These are phyloP conservation scores for Octomys mimax DNA, from an alignment of 2,797 vertebrate genomes.

Conservation along the genomic window DNA sequence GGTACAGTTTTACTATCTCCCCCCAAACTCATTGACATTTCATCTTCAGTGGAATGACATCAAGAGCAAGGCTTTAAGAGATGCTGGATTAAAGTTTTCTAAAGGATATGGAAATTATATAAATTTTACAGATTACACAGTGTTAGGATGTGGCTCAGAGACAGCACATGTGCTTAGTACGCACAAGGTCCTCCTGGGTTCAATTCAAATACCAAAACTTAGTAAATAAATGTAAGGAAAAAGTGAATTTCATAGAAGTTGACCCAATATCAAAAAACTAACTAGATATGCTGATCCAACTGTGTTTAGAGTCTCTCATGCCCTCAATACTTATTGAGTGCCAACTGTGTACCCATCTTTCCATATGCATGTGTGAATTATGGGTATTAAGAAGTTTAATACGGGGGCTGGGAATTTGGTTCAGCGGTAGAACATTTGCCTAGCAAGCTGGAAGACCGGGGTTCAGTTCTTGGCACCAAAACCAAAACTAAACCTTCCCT, in stretches of 20 bases:
- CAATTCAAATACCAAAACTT: too few relatives aligned
- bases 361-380: too few relatives aligned
- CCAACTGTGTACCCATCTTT: background rate
- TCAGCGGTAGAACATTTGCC: too few relatives aligned
- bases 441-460: too few relatives aligned
- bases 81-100: background rate
- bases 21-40: background rate
- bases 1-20: background rate
- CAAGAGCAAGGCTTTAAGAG: too few relatives aligned
- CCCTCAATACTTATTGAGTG: background rate
- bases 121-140: too few relatives aligned
- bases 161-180: accelerated
- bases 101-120: background rate
- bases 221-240: background rate
- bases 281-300: background rate
- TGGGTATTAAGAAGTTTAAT: too few relatives aligned
- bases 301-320: background rate
- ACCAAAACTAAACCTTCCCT: too few relatives aligned
- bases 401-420: too few relatives aligned
- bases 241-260: background rate
- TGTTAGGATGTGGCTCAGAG: background rate
- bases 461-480: too few relatives aligned
- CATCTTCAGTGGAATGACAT: accelerated
- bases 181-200: background rate
- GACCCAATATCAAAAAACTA: background rate